phyloP scores from a whole-genome alignment of 2,888 invertebrate species.

The Agonum fuliginosum region DNA sequence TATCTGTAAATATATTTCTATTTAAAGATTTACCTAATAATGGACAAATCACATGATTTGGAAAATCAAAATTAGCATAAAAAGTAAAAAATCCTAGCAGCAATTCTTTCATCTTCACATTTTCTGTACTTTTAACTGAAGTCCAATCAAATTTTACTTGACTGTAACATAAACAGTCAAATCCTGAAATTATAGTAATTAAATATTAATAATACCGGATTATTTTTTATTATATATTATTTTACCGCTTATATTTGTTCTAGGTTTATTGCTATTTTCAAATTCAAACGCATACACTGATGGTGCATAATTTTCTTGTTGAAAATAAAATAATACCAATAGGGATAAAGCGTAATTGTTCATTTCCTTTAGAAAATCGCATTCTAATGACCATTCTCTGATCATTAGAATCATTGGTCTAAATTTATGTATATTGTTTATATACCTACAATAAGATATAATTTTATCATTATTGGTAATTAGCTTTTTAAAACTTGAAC shows the following conservation, averaged over 20 bases:
- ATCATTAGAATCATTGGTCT: constrained; percentile 41
- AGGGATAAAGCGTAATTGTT: constrained; percentile 53
- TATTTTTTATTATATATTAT: background rate
- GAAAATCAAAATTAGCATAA: constrained; percentile 39
- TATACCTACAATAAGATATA: constrained; percentile 25
- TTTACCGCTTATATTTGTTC: constrained; percentile 42
- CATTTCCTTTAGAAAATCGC: constrained; percentile 29
- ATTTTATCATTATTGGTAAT: background rate
- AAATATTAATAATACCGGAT: background rate
- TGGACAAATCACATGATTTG: constrained; percentile 38
- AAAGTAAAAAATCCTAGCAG: constrained; percentile 33
- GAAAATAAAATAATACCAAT: constrained; percentile 56
- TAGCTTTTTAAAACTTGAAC: no score
- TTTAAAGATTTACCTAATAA: constrained; percentile 38
- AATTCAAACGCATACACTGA: constrained; percentile 41
- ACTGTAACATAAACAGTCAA: constrained; percentile 36
- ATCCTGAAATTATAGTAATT: constrained; percentile 34
- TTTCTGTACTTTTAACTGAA: constrained; percentile 19
- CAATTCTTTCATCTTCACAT: constrained; percentile 12
- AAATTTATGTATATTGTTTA: constrained; percentile 49
- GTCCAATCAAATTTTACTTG: constrained; percentile 41
- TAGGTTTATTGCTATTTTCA: constrained; percentile 30
- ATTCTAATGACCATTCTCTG: constrained; percentile 47
- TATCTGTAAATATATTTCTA: constrained; percentile 28
- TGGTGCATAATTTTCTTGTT: constrained; percentile 48